Evolutionary conservation across 2,888 invertebrate genomes (phyloP), one percentile per base, ranked within the genome.

Genomic region (Leptinotarsa juncta): DNA sequence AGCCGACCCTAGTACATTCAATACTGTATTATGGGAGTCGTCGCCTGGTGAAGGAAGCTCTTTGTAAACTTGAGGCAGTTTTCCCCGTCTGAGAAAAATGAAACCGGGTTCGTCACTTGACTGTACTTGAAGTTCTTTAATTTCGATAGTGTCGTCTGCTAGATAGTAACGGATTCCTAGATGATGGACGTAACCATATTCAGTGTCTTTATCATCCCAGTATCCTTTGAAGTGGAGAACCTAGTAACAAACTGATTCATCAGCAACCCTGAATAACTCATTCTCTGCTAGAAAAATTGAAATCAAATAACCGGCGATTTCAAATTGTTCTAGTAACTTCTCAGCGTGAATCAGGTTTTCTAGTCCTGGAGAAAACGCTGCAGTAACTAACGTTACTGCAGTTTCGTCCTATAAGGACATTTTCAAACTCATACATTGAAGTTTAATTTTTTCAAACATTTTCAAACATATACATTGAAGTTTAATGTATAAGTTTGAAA

Each of bases 81-180:
- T 94, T 83, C 91, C 91, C 77, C 95, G 91, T 82, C 92, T 93
- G 48, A 97, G 86, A 84, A 97, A 94, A 86, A 93, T 92, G 3
- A 92, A 91, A 10, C 92, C 92, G 2, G 91, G 90, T 85, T 95
- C 94, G 0, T 95, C 95, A 1, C 93, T 92, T 84, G 94, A 94
- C 0, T 91, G 88, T 0, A 91, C 89, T 68, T 92, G 85, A 60
- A 90, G 90, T 88, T 97, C 97, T 81, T 94, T 93, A 7, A 98
- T 93, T 86, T 97, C 96, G 14, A 97, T 93, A 0, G 96, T 96
- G 82, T 96, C 95, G 83, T 97, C 97, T 0, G 95, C 93, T 66
- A 97, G 89, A 88, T 94, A 97, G 85, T 95, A 97, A 83, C 94
- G 93, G 16, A 98, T 89, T 84, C 96, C 94, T 75, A 97, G 88